Base-by-base conservation (phyloP, 2,888 invertebrate species). In the Meganola albula region DNA sequence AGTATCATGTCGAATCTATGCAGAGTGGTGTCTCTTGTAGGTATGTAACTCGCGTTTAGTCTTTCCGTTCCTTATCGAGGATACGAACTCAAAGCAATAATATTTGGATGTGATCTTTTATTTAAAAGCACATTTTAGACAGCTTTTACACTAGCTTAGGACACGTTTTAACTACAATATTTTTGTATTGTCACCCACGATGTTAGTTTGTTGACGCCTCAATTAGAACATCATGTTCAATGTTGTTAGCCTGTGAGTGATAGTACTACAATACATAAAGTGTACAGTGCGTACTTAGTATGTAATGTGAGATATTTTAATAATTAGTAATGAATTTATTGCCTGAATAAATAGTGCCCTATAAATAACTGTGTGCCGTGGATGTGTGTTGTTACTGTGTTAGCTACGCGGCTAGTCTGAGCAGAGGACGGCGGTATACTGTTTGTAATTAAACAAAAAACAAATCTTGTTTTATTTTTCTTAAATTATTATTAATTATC, bases 331-430 rank as follows among this genome's bases (percentile, higher is more conserved):
- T 53, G 53, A 58, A 58, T 57, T 70, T 57, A 62, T 68, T 63
- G 78, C 76, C 79, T 78, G 77, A 74, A 65, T 67, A 60, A 65
- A 68, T 70, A 67, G 77, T 77, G 78, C 77, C 79, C 78, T 75
- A 65, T 72, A n/a, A n/a, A n/a, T n/a, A 63, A 59, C 60, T 58
- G 66, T 72, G 73, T 75, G 78, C 74, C 74, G 82, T 75, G 70
- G 66, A 61, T 53, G 53, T 48, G 34, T 49, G 44, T 54, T 48
- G 52, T 46, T 53, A 48, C 29, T 34, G 56, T 63, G 56, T 58
- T 23, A 49, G 40, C 52, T 56, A 52, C 45, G 53, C 58, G 52
- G 53, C 46, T 54, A 58, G 57, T 51, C 56, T 39, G 48, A 41
- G 56, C 43, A 57, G 46, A 43, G 50, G 45, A 53, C 45, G 44